Evolutionary conservation across 2,113 vertebrate genomes (phyloP), one percentile per base, ranked within the genome.

Genomic region (Tautogolabrus adspersus): DNA sequence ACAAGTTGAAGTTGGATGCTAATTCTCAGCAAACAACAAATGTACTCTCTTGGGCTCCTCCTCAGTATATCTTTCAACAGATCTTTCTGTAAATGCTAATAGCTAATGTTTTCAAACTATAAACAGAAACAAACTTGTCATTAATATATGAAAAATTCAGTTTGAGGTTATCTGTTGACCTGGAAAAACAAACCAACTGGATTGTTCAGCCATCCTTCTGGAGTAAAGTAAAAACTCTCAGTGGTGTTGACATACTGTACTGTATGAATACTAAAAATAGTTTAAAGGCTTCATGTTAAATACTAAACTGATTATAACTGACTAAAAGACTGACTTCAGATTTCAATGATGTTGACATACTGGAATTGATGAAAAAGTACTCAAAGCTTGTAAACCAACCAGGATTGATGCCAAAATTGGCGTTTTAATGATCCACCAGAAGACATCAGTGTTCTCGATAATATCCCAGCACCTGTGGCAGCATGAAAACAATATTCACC

Each of bases 391-490:
- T 46, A 15, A 79, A 87, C 93, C 95, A 93, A 99, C 98, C 96
- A 97, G 89, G 87, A 99, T 98, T 73, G 97, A 98, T 34, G 95
- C 89, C 88, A 98, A 91, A 93, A 99, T 97, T 22, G 98, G 98
- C 5, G 93, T 94, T 93, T 96, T 97, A 90, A 99, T 98, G 93
- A 99, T 99, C 97, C 96, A 99, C 98, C 97, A 99, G 75, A 95
- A 92, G 0, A 94, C 85, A 73, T 96, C 95, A 1, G 91, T 92
- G 54, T 83, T 93, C 68, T 94, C 89, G 58, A 97, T 96, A 79
- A 95, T 91, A 88, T 98, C 94, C 98, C 98, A 99, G 94, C 98
- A 99, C 79, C 98, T 99, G 86, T 21, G 19, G 4, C 63, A 47
- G 70, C 58, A 10, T 13, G 19, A 79, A 70, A 80, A 69, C 22